Percentiles rank a stretch among this genome's conserved stretches.
Evolutionary conservation across 2,113 vertebrate genomes (phyloP).

Genomic region (Paraplagusia blochii): DNA sequence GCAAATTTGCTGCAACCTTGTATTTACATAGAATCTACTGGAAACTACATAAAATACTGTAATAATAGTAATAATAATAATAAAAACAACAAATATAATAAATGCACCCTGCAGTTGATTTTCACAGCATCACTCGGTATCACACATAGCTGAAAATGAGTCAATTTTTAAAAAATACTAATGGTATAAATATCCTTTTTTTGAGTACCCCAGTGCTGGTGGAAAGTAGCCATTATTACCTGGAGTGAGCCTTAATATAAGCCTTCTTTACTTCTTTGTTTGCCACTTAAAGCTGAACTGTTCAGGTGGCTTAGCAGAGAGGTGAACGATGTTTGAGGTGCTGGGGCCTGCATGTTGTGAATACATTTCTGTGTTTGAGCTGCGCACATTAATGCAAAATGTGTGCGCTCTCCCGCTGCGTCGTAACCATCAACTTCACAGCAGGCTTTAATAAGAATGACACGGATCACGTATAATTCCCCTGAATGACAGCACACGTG

Average conservation of each 20-base stretch:
- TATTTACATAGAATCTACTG: neutral
- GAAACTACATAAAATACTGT: conserved; percentile 10
- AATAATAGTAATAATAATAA: too few relatives aligned
- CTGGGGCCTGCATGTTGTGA: conserved; percentile 9
- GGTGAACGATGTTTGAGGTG: conserved; percentile 44
- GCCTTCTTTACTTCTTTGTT: conserved; percentile 34
- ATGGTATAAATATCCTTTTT: conserved; percentile 38
- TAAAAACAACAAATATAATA: too few relatives aligned
- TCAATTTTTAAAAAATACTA: conserved; percentile 33
- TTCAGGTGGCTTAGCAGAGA: conserved; percentile 21
- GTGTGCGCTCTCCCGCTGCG: conserved; percentile 32
- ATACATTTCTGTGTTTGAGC: conserved; percentile 10
- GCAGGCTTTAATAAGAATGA: conserved; percentile 48
- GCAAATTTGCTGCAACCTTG: neutral
- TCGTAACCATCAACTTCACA: conserved; percentile 34
- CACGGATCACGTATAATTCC: conserved; percentile 35
- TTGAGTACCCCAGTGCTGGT: conserved; percentile 30
- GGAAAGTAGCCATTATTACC: conserved; percentile 26
- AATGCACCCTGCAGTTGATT: conserved; percentile 15
- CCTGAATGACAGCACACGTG: conserved; percentile 7
- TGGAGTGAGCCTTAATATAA: conserved; percentile 41
- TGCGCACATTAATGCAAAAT: conserved; percentile 14
- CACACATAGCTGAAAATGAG: conserved; percentile 28
- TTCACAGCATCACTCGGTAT: conserved; percentile 19
- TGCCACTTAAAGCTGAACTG: conserved; percentile 25